Evolutionary conservation across 2,888 invertebrate species (phyloP).

Genomic region (Mythimna lalbum): DNA sequence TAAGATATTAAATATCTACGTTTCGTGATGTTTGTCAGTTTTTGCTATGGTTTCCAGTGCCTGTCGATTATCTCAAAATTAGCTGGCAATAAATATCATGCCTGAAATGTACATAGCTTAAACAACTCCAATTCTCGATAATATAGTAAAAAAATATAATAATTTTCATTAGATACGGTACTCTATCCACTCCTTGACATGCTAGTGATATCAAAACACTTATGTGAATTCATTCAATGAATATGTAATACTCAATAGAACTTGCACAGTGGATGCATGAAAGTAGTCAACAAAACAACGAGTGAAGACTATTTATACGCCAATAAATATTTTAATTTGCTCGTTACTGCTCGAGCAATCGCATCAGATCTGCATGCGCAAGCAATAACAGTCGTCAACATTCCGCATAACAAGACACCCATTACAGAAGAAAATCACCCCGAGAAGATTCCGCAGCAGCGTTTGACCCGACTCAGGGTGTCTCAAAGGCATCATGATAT

Average conservation of each 20-base stretch:
- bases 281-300: conserved; percentile 50
- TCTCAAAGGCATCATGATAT: conserved; percentile 43
- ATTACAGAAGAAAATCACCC: conserved; percentile 66
- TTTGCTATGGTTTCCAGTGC: conserved; percentile 38
- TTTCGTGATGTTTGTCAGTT: conserved; percentile 42
- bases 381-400: conserved; percentile 69
- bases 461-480: conserved; percentile 62
- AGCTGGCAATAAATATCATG: conserved; percentile 2
- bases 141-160: conserved; percentile 13
- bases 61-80: conserved; percentile 23
- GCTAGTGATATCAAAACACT: conserved; percentile 25
- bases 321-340: conserved; percentile 72
- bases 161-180: conserved; percentile 9
- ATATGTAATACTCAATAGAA: conserved; percentile 38
- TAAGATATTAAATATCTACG: conserved; percentile 59
- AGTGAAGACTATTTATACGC: conserved; percentile 64
- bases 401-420: conserved; percentile 70
- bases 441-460: conserved; percentile 64
- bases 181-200: conserved; percentile 15
- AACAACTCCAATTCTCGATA: neutral
- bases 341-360: conserved; percentile 69
- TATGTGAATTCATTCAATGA: conserved; percentile 27
- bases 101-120: conserved; percentile 3
- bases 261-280: conserved; percentile 26
- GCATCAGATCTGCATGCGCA: conserved; percentile 73